Percentiles rank a stretch among this genome's conserved stretches.
Evolutionary conservation across 2,797 vertebrate genomes (phyloP).

Genomic region (Acrossocheilus fasciatus): DNA sequence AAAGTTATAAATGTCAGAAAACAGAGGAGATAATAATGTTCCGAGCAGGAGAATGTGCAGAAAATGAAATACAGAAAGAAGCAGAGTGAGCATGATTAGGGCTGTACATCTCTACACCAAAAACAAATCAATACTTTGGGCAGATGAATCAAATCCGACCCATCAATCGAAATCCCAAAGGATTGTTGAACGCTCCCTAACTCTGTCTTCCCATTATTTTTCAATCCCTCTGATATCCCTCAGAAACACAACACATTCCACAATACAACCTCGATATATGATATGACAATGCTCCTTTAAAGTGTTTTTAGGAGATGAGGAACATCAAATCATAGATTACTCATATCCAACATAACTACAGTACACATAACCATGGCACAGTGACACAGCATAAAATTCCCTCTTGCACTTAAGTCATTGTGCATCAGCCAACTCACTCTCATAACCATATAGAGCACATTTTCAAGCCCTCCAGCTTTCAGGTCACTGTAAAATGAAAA

Average conservation of each 20-base stretch:
- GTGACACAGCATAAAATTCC: conserved; percentile 18
- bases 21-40: conserved; percentile 68
- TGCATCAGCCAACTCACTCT: neutral
- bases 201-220: conserved; percentile 75
- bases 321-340: conserved; percentile 5
- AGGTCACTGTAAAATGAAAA: conserved; percentile 34
- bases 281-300: conserved; percentile 36
- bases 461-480: conserved; percentile 24
- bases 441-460: conserved; percentile 27
- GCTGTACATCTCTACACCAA: conserved; percentile 68
- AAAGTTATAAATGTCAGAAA: conserved; percentile 63
- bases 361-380: neutral
- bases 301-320: conserved; percentile 25
- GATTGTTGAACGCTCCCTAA: conserved; percentile 68
- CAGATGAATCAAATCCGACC: conserved; percentile 80
- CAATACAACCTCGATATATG: conserved; percentile 55
- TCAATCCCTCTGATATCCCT: conserved; percentile 75
- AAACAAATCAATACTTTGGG: conserved; percentile 81
- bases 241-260: conserved; percentile 69
- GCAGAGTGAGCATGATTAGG: conserved; percentile 62
- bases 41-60: conserved; percentile 64
- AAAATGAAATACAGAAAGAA: conserved; percentile 66
- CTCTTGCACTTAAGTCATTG: conserved; percentile 1
- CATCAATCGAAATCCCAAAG: conserved; percentile 74
- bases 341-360: neutral